Evolutionary conservation across 2,888 invertebrate species (phyloP), one percentile per base, ranked within the genome.

Genomic region (Yponomeuta sedellus): DNA sequence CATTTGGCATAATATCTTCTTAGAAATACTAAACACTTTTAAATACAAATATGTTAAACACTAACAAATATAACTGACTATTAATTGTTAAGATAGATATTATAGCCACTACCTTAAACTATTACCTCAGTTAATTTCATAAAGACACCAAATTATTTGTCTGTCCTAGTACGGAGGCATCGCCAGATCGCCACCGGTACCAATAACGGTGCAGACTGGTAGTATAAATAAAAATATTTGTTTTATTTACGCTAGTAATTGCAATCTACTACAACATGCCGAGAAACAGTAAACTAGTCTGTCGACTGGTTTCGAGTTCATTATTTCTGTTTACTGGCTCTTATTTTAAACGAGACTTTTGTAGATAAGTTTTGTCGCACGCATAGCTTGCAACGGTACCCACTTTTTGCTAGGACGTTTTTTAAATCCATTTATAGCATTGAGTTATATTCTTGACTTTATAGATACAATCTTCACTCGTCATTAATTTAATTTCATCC

Each of bases 241-340:
- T 70, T 79, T 75, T 78, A 74, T 81, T 79, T 81, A 75, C 73
- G 73, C 76, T 78, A 77, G 78, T 78, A 78, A 80, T 79, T 77
- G 78, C 56, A 57, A 62, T 62, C 61, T 63, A 57, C 66, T n/a
- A 61, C 52, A 57, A 25, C 64, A 57, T 20, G 56, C 28, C 57
- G 11, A 64, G 52, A 22, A 59, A 59, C 62, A n/a, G 39, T 39
- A 44, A 44, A 19, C 52, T 19, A 19, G 20, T n/a, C 19, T n/a
- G 11, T n/a, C 52, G 58, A 58, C n/a, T 39, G 65, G 58, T 65
- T 59, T 39, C 16, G 22, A 20, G 63, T 40, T 40, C 63, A 63
- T 63, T 63, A 63, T 44, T 63, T 63, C 63, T 63, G 63, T 63
- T 63, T 63, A 63, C 40, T 44, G 28, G 40, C 20, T 10, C 25